Percentiles rank a stretch among this genome's conserved stretches.
Evolutionary conservation across 2,113 vertebrate species (phyloP).

Genomic region (Brachypteracias leptosomus): DNA sequence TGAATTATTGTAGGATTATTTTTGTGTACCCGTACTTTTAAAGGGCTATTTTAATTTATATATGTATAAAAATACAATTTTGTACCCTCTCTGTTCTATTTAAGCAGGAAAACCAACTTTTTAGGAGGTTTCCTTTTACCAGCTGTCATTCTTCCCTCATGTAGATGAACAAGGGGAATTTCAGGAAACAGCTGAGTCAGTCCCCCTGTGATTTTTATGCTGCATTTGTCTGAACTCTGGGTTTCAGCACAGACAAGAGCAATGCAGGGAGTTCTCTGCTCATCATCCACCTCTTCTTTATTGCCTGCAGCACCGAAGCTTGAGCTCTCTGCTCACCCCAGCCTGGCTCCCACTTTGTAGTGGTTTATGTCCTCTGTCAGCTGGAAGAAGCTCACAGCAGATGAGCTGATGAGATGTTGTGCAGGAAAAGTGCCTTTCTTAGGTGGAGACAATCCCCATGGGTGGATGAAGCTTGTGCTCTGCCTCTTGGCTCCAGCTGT

Average conservation of each 20-base stretch:
- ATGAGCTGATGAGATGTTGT: background rate
- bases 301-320: background rate
- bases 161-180: background rate
- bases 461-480: background rate
- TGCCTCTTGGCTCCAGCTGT: rapidly evolving
- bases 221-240: background rate
- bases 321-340: background rate
- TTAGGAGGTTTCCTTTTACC: background rate
- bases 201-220: background rate
- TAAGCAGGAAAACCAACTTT: background rate
- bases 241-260: rapidly evolving
- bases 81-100: background rate
- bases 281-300: background rate
- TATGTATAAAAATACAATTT: background rate
- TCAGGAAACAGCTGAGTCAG: background rate
- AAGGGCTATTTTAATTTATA: background rate
- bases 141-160: background rate
- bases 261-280: background rate
- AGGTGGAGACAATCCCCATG: background rate
- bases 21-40: background rate
- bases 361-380: background rate
- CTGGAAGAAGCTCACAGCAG: background rate
- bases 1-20: background rate
- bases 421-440: background rate
- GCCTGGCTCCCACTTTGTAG: background rate